Conservation (phyloP, 2,113 vertebrate genomes). For the Crotalus helleri region DNA sequence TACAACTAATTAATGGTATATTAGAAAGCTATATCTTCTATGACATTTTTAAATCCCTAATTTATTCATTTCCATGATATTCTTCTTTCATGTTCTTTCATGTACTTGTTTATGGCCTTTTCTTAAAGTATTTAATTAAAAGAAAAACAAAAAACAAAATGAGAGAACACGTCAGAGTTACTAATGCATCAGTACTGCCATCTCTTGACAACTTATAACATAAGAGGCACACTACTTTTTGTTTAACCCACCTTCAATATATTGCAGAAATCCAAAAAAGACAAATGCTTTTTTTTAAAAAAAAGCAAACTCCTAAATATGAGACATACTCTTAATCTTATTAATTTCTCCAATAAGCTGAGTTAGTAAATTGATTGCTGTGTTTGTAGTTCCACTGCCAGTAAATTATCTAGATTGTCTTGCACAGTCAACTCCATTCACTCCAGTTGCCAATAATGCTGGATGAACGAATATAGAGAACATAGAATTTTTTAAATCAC, state of each 20-base stretch:
- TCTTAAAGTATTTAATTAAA: not conserved
- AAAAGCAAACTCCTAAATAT: not conserved
- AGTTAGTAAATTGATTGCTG: not conserved
- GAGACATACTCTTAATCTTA: not conserved
- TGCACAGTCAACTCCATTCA: not conserved
- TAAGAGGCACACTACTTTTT: not conserved
- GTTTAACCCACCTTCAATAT: not conserved
- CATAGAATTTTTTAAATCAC: not conserved
- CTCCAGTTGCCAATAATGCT: not conserved
- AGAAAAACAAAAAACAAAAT: not conserved
- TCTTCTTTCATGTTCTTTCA: not conserved
- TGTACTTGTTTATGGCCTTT: not conserved
- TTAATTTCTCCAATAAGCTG: not conserved
- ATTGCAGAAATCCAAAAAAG: not conserved
- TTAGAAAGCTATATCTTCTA: not conserved
- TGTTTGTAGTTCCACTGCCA: not conserved
- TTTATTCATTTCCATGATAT: not conserved
- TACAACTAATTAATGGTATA: not conserved
- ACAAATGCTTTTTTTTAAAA: not conserved
- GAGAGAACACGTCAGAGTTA: not conserved
- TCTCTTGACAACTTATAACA: not conserved
- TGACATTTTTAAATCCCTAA: not conserved
- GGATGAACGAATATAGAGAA: not conserved
- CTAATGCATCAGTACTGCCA: not conserved
- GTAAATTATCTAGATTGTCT: not conserved